A percentile compares a stretch with the other conserved stretches of the same genome.
phyloP scores from a whole-genome alignment of 2,797 vertebrate genomes.

The Vespertilio murinus region DNA sequence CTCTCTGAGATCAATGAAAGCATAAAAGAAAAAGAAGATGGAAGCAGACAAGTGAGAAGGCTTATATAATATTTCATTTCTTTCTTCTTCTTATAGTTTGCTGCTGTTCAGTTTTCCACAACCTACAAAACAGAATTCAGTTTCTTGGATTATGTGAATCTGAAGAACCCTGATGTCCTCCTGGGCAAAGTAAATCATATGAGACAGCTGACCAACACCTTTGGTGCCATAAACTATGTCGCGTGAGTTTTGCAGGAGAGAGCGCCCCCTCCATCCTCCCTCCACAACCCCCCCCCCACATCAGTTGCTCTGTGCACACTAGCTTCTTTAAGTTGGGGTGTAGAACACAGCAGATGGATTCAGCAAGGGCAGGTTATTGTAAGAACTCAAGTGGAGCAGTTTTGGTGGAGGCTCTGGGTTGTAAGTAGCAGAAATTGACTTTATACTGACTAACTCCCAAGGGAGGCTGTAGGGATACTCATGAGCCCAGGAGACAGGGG shows the following conservation, averaged over 20 bases:
- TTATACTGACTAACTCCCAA: not conserved
- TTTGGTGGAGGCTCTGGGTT: not conserved
- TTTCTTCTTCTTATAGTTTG: slow-evolving; percentile 83
- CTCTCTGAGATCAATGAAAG: not conserved
- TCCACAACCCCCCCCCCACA: rapidly evolving
- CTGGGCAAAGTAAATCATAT: slow-evolving; percentile 75
- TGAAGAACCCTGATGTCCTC: slow-evolving; percentile 55
- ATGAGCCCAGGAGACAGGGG: not conserved
- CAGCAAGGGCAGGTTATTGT: not conserved
- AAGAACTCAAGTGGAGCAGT: not conserved
- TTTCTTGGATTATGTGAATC: slow-evolving; percentile 82
- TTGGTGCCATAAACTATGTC: slow-evolving; percentile 81
- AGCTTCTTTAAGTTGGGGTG: not conserved
- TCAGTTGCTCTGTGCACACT: not conserved
- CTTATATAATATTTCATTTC: not conserved
- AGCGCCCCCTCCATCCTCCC: rapidly evolving
- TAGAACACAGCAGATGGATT: not conserved
- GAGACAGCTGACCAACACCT: slow-evolving; percentile 81
- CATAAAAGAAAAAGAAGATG: not conserved
- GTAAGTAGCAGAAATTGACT: not conserved
- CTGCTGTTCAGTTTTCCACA: slow-evolving; percentile 87
- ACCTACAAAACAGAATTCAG: slow-evolving; percentile 75
- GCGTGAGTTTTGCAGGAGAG: slow-evolving; percentile 82
- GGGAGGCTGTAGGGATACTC: not conserved
- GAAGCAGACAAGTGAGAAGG: not conserved